These are phyloP conservation scores for Branchellion lobata DNA, from an alignment of 2,888 invertebrate genomes.

Conservation along the genomic window DNA sequence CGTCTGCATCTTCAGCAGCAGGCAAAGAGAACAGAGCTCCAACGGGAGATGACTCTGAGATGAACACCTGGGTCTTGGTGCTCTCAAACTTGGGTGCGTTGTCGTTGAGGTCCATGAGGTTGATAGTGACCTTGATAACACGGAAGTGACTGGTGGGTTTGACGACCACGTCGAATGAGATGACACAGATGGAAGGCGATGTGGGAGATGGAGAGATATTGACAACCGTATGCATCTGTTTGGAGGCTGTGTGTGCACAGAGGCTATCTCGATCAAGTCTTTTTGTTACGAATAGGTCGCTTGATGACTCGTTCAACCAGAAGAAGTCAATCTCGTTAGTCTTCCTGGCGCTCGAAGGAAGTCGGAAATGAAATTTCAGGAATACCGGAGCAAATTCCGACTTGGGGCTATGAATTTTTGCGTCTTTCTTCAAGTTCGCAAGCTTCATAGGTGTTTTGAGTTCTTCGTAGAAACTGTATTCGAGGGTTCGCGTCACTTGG, in stretches of 20 bases:
- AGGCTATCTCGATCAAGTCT: slow-evolving; percentile 48
- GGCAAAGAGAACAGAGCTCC: slow-evolving; percentile 48
- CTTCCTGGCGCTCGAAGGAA: neutral
- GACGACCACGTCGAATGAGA: slow-evolving; percentile 47
- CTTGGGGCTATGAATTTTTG: neutral
- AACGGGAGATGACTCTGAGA: slow-evolving; percentile 46
- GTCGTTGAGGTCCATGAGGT: slow-evolving; percentile 58
- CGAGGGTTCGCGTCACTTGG: slow-evolving; percentile 17
- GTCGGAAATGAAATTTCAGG: neutral
- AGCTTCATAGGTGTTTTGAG: neutral
- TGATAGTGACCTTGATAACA: slow-evolving; percentile 56
- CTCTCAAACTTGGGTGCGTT: slow-evolving; percentile 56
- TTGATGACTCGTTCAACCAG: slow-evolving; percentile 43
- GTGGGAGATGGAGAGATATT: slow-evolving; percentile 49
- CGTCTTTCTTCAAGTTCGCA: slow-evolving; percentile 14
- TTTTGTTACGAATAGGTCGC: slow-evolving; percentile 46
- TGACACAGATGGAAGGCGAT: slow-evolving; percentile 37
- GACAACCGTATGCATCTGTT: neutral
- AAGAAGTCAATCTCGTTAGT: slow-evolving; percentile 31
- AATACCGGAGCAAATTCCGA: neutral
- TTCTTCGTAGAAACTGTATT: slow-evolving; percentile 28
- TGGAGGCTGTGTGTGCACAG: neutral
- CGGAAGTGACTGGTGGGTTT: slow-evolving; percentile 51
- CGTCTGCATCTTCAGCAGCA: slow-evolving; percentile 50
- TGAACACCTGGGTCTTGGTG: slow-evolving; percentile 32